Percentiles rank a stretch among this genome's conserved stretches.
These are phyloP conservation scores for Halichoerus grypus DNA, from an alignment of 2,113 vertebrate genomes.

Conservation along the genomic window DNA sequence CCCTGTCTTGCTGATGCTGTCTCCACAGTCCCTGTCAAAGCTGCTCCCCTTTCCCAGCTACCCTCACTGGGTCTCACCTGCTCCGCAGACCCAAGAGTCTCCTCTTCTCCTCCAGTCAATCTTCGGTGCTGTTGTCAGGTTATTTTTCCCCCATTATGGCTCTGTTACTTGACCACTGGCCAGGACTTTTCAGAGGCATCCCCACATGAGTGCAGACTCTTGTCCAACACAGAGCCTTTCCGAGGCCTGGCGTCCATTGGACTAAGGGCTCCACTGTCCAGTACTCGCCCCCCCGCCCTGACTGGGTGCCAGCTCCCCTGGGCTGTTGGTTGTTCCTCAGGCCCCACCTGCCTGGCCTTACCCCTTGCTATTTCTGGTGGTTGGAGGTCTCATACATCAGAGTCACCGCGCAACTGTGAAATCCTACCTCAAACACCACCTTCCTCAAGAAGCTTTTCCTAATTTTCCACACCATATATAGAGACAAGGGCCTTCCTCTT, in stretches of 20 bases:
- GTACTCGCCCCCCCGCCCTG: too few relatives aligned
- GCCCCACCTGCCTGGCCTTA: background rate
- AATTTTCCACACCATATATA: background rate
- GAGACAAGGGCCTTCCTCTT: background rate
- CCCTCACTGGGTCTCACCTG: background rate
- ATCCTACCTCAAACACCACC: background rate
- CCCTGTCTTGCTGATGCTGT: background rate
- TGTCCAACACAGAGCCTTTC: background rate
- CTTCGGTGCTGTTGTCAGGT: background rate
- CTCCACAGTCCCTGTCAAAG: background rate
- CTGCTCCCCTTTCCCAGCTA: background rate
- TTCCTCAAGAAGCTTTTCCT: background rate
- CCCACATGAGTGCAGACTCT: background rate
- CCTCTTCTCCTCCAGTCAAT: background rate
- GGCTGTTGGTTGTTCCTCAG: background rate
- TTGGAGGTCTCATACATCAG: too few relatives aligned
- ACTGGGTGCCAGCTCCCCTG: too few relatives aligned
- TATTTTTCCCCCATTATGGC: background rate
- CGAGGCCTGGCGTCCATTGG: background rate
- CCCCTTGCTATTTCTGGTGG: background rate
- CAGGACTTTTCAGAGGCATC: background rate
- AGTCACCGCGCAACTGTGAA: background rate
- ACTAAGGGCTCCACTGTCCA: accelerated
- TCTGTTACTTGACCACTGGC: background rate
- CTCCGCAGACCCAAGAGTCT: background rate